Conservation (phyloP, 2,888 invertebrate species). For the Drepana falcataria region DNA sequence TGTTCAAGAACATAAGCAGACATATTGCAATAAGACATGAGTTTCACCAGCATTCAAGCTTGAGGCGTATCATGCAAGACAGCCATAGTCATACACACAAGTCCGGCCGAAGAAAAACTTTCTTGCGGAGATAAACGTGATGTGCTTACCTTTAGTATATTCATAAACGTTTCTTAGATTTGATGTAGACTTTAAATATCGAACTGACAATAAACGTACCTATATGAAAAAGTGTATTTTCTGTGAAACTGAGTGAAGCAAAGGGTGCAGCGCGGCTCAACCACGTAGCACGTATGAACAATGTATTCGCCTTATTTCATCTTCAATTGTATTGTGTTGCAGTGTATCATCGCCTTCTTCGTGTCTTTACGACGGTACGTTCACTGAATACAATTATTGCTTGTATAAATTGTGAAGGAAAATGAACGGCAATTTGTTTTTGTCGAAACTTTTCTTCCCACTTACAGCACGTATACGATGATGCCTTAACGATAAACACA, state of each 20-base stretch:
- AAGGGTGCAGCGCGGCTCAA: conserved; percentile 24
- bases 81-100: conserved; percentile 44
- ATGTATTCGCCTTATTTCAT: conserved; percentile 46
- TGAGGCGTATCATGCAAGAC: conserved; percentile 68
- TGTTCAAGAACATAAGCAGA: conserved; percentile 75
- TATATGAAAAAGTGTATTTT: conserved; percentile 31
- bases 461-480: too few species aligned
- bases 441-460: conserved; percentile 12
- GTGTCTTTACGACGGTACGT: conserved; percentile 40
- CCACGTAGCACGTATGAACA: conserved; percentile 53
- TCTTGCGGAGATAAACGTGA: conserved; percentile 35
- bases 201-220: conserved; percentile 51
- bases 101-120: conserved; percentile 46
- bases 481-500: too few species aligned
- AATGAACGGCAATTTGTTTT: conserved; percentile 19
- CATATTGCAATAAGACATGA: conserved; percentile 73
- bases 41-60: conserved; percentile 71
- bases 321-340: conserved; percentile 41
- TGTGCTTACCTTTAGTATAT: conserved; percentile 20
- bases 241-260: conserved; percentile 16
- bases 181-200: conserved; percentile 32
- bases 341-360: conserved; percentile 35
- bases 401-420: conserved; percentile 29
- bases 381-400: conserved; percentile 41
- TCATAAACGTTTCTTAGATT: conserved; percentile 22